A percentile compares a stretch with the other conserved stretches of the same genome.
These are phyloP conservation scores for Branchinecta lynchi DNA, from an alignment of 1,140 invertebrate species.

Conservation along the genomic window DNA sequence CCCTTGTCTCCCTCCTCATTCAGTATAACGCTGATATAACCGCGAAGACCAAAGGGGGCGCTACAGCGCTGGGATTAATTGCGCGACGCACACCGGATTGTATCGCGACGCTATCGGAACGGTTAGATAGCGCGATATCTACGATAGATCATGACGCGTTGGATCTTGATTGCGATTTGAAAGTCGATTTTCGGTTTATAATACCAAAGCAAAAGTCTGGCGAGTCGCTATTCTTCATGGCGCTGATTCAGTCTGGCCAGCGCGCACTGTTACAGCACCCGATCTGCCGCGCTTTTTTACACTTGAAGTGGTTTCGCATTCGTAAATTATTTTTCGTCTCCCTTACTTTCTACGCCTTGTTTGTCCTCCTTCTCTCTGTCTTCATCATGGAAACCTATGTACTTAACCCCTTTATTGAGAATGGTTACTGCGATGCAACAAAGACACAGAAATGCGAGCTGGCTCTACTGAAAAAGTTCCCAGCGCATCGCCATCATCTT, in stretches of 20 bases:
- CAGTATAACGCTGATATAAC: conserved; percentile 68
- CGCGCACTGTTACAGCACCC: conserved; percentile 66
- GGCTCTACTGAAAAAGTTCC: background rate
- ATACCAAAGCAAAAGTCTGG: conserved; percentile 52
- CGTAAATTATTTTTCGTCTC: conserved; percentile 67
- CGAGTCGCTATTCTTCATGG: conserved; percentile 62
- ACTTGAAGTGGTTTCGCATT: conserved; percentile 75
- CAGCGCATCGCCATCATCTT: background rate
- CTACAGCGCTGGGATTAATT: conserved; percentile 62
- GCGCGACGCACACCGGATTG: conserved; percentile 60
- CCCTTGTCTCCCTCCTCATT: conserved; percentile 63
- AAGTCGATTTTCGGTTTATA: conserved; percentile 58
- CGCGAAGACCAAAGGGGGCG: conserved; percentile 61
- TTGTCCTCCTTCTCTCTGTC: conserved; percentile 55
- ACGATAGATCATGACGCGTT: conserved; percentile 62
- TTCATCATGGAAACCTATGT: conserved; percentile 45
- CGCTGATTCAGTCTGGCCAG: conserved; percentile 63
- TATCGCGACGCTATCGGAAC: conserved; percentile 51
- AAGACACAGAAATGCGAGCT: background rate
- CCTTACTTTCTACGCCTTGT: conserved; percentile 58
- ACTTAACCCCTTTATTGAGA: conserved; percentile 3
- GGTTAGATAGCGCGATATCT: conserved; percentile 57
- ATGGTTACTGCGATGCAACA: background rate
- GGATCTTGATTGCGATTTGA: conserved; percentile 63
- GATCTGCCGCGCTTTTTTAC: conserved; percentile 60